These are phyloP conservation scores for Champsocephalus esox DNA, from an alignment of 2,797 vertebrate genomes.

Conservation along the genomic window DNA sequence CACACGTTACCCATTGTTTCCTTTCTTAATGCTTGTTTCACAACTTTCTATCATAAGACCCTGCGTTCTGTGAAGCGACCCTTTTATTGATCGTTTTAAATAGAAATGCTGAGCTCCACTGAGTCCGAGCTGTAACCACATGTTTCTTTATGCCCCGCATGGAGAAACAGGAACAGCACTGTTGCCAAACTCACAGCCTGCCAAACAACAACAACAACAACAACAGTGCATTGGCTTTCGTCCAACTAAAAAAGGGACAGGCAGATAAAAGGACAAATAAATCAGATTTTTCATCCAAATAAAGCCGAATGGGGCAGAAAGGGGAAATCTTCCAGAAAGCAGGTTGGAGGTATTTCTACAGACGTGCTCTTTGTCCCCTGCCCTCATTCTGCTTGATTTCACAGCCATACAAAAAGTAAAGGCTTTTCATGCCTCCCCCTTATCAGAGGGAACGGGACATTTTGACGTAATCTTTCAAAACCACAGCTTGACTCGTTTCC, in stretches of 20 bases:
- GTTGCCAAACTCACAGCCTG: conserved; percentile 8
- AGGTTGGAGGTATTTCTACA: too few relatives aligned
- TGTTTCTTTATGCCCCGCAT: neutral
- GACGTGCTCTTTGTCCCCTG: neutral
- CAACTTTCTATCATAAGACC: neutral
- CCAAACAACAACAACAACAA: conserved; percentile 4
- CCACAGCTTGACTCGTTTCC: neutral
- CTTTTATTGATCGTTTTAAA: neutral
- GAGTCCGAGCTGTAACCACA: neutral
- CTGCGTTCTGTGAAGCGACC: neutral
- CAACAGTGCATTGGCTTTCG: neutral
- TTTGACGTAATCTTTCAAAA: neutral
- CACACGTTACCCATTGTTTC: neutral
- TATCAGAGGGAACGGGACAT: neutral
- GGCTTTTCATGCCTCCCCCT: neutral
- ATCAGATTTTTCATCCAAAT: neutral
- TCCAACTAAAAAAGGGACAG: neutral
- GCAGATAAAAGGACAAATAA: neutral
- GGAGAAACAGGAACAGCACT: neutral
- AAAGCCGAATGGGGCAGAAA: too few relatives aligned
- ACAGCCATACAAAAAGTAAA: neutral
- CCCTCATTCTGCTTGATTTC: neutral
- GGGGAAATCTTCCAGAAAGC: too few relatives aligned
- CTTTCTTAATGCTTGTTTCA: neutral
- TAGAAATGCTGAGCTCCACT: neutral